phyloP scores from a whole-genome alignment of 2,888 invertebrate species.

The Thysanoteuthis rhombus region DNA sequence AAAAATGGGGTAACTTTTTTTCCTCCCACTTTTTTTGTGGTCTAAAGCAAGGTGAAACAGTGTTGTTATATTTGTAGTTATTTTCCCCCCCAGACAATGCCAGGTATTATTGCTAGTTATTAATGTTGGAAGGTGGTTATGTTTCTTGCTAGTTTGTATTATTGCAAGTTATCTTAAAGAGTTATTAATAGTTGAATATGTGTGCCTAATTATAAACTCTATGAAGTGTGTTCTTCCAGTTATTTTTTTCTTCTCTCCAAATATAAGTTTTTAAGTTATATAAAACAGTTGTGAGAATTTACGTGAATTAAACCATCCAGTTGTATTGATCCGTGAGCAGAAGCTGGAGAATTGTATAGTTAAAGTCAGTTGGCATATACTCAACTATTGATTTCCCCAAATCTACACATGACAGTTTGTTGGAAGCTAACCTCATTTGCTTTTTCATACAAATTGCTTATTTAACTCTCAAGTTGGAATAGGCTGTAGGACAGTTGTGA shows the following conservation, averaged over 20 bases:
- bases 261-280: background rate
- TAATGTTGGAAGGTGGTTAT: too few species aligned
- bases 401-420: background rate
- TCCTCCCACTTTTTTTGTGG: too few species aligned
- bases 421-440: background rate
- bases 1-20: too few species aligned
- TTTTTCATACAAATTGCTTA: background rate
- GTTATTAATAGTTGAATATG: background rate
- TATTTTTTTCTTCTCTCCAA: background rate
- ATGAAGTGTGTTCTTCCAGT: too few species aligned
- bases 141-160: too few species aligned
- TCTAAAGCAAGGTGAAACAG: too few species aligned
- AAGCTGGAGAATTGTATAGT: background rate
- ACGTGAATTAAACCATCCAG: background rate
- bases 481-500: background rate
- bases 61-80: too few species aligned
- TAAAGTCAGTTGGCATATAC: background rate
- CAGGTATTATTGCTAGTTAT: too few species aligned
- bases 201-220: too few species aligned
- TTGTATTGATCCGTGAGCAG: background rate
- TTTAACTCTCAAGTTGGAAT: background rate
- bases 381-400: background rate
- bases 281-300: background rate
- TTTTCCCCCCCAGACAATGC: too few species aligned
- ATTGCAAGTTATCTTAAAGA: background rate